phyloP scores from a whole-genome alignment of 2,797 vertebrate species.

The Trichosurus vulpecula region DNA sequence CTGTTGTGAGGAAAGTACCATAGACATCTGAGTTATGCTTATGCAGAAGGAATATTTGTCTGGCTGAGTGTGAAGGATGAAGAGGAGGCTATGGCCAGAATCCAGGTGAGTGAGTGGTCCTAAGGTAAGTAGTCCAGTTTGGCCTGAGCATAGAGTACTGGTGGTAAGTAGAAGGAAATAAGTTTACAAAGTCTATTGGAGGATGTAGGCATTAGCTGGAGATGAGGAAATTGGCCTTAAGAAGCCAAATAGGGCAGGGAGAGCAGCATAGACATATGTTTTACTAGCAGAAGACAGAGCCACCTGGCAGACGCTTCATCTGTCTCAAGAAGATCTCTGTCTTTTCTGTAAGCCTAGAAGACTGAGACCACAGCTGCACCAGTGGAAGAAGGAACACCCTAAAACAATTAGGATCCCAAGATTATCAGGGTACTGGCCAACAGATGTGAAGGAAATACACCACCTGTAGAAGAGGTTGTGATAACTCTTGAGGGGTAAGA shows the following conservation, averaged over 20 bases:
- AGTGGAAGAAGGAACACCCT: background rate
- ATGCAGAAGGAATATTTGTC: background rate
- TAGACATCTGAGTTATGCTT: background rate
- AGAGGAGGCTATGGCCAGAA: background rate
- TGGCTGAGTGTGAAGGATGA: background rate
- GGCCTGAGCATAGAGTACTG: background rate
- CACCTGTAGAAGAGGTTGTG: background rate
- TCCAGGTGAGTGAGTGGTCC: background rate
- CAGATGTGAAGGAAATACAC: background rate
- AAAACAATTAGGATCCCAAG: background rate
- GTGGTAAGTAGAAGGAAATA: background rate
- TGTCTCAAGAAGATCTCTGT: background rate
- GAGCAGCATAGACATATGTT: background rate
- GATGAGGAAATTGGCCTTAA: background rate
- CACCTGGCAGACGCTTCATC: background rate
- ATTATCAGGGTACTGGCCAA: background rate
- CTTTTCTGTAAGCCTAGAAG: background rate
- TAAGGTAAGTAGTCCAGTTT: background rate
- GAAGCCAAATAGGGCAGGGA: background rate
- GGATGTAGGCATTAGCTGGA: background rate
- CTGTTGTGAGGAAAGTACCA: background rate
- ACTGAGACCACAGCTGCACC: background rate
- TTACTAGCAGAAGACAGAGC: background rate
- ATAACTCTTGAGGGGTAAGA: background rate
- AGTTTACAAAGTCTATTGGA: background rate